phyloP scores from a whole-genome alignment of 2,888 invertebrate genomes.

The Neuroscelio doddi region DNA sequence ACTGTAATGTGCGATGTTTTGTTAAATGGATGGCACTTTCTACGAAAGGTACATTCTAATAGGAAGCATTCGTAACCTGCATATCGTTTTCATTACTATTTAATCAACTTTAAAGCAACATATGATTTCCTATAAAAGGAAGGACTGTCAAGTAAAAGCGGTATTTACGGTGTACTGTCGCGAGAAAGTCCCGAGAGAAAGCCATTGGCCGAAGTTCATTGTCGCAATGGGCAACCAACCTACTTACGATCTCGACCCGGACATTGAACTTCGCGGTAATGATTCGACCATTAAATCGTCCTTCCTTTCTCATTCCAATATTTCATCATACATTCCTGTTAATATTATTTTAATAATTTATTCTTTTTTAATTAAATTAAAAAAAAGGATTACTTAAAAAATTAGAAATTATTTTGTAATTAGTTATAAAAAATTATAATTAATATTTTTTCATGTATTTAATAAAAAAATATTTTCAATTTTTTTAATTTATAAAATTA shows the following conservation, averaged over 20 bases:
- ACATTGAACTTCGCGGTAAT: slow-evolving; percentile 49
- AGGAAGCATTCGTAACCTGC: too few species aligned
- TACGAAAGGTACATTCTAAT: neutral
- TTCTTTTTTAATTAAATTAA: too few species aligned
- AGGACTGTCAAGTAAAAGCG: slow-evolving; percentile 37
- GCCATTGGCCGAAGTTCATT: slow-evolving; percentile 49
- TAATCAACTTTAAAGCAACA: neutral
- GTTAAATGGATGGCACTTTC: neutral
- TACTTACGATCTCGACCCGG: slow-evolving; percentile 48
- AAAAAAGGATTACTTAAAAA: too few species aligned
- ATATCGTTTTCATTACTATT: neutral
- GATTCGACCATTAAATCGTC: slow-evolving; percentile 42
- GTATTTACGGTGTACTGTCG: slow-evolving; percentile 43
- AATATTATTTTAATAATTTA: neutral
- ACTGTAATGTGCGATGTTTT: neutral
- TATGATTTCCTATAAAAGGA: neutral
- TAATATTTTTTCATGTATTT: too few species aligned
- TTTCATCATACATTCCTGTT: slow-evolving; percentile 22
- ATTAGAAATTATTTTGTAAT: too few species aligned
- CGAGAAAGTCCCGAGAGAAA: slow-evolving; percentile 57
- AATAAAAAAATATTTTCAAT: too few species aligned
- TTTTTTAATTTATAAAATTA: too few species aligned
- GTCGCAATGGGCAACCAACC: slow-evolving; percentile 51
- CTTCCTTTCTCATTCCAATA: slow-evolving; percentile 38
- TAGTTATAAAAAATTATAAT: too few species aligned